phyloP scores from a whole-genome alignment of 2,113 vertebrate species.

The Thryonomys swinderianus region DNA sequence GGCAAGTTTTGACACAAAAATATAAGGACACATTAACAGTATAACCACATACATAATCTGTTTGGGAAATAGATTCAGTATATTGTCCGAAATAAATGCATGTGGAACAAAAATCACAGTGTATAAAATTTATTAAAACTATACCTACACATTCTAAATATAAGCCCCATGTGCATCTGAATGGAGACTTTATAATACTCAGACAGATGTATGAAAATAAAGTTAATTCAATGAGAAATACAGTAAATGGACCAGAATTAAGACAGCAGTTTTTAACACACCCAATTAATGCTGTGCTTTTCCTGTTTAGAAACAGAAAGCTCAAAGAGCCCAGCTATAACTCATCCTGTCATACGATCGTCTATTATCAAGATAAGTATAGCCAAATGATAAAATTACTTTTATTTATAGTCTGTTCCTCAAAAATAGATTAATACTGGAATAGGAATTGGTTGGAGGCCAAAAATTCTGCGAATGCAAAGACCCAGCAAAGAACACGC shows the following conservation, averaged over 20 bases:
- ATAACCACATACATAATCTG: background rate
- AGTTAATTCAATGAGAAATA: slow-evolving; percentile 59
- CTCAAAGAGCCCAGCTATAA: slow-evolving; percentile 57
- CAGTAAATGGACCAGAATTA: slow-evolving; percentile 77
- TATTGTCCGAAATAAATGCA: background rate
- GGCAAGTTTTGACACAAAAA: background rate
- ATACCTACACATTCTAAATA: background rate
- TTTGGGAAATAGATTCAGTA: slow-evolving; percentile 12
- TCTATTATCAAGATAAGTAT: slow-evolving; percentile 71
- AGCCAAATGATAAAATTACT: slow-evolving; percentile 79
- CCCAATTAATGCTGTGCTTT: slow-evolving; percentile 76
- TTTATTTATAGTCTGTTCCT: slow-evolving; percentile 82
- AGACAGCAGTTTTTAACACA: slow-evolving; percentile 57
- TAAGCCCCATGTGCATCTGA: background rate
- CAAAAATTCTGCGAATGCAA: slow-evolving; percentile 80
- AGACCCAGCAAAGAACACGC: slow-evolving; percentile 79
- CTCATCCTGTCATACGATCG: slow-evolving; percentile 61
- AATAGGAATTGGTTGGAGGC: slow-evolving; percentile 78
- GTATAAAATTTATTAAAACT: background rate
- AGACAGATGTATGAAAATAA: slow-evolving; percentile 66
- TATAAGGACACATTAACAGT: background rate
- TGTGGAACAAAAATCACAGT: background rate
- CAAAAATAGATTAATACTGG: slow-evolving; percentile 82
- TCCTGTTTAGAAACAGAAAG: slow-evolving; percentile 70
- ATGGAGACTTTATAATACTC: slow-evolving; percentile 31